Percentiles rank a stretch among this genome's conserved stretches.
Evolutionary conservation across 2,113 vertebrate species (phyloP).

Genomic region (Megalops atlanticus): DNA sequence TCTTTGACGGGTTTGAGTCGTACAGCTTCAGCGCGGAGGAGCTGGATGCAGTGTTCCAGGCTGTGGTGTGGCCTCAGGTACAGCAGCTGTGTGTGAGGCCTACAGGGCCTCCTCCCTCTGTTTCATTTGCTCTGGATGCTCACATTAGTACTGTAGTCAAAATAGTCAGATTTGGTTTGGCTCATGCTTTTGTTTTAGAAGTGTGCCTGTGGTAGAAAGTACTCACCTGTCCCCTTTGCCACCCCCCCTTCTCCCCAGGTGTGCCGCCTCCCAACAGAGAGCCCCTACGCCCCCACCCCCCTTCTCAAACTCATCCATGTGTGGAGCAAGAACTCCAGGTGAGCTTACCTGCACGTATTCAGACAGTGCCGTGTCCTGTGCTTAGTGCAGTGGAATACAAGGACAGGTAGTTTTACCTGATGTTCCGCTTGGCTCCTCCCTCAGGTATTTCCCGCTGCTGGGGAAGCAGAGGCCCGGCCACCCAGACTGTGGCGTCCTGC

Average conservation of each 20-base stretch:
- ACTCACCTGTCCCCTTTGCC: too few relatives aligned
- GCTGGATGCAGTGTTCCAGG: conserved; percentile 85
- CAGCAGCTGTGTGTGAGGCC: not conserved
- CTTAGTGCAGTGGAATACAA: not conserved
- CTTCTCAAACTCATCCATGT: conserved; percentile 87
- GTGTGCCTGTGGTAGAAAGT: too few relatives aligned
- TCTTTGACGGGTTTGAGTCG: conserved; percentile 84
- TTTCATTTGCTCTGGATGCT: too few relatives aligned
- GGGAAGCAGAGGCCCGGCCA: conserved; percentile 81
- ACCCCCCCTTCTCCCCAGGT: conserved; percentile 65
- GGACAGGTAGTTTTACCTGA: not conserved
- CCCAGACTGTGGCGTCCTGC: conserved; percentile 80
- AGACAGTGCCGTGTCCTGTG: not conserved
- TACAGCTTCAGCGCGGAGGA: conserved; percentile 84
- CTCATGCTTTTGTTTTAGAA: too few relatives aligned
- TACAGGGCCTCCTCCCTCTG: too few relatives aligned
- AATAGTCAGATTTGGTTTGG: not conserved
- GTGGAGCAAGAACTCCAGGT: conserved; percentile 92
- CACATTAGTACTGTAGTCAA: too few relatives aligned
- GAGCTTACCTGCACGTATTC: conserved; percentile 14
- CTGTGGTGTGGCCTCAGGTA: conserved; percentile 94
- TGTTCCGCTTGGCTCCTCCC: conserved; percentile 15
- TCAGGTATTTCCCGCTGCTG: conserved; percentile 87
- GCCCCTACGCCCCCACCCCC: conserved; percentile 88
- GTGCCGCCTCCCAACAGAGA: conserved; percentile 84